phyloP scores from a whole-genome alignment of 2,797 vertebrate species.

The Lindbergichthys nudifrons region DNA sequence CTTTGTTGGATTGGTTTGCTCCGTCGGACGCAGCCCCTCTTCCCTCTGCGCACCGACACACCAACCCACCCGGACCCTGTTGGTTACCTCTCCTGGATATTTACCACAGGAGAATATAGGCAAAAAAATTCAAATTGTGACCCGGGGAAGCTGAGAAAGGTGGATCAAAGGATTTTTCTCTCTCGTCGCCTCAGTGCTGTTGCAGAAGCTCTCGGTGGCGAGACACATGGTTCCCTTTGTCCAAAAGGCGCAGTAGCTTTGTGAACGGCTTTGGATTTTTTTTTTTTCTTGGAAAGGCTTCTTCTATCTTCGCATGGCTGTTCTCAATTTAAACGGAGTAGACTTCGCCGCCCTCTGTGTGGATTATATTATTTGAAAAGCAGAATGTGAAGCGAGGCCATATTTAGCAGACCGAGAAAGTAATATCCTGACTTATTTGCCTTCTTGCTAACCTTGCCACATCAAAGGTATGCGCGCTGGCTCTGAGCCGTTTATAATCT shows the following conservation, averaged over 20 bases:
- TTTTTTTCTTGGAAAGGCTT: conserved; percentile 75
- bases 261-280: conserved; percentile 70
- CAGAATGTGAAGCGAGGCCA: conserved; percentile 82
- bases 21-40: conserved; percentile 64
- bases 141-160: conserved; percentile 47
- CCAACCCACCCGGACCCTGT: conserved; percentile 67
- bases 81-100: conserved; percentile 70
- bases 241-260: conserved; percentile 83
- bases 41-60: conserved; percentile 63
- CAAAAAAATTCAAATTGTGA: conserved; percentile 37
- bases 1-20: conserved; percentile 80
- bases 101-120: conserved; percentile 72
- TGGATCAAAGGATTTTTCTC: conserved; percentile 67
- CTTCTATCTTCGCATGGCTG: conserved; percentile 78
- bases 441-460: conserved; percentile 65
- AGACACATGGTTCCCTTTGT: conserved; percentile 94
- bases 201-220: conserved; percentile 69
- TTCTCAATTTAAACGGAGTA: conserved; percentile 74
- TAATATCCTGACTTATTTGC: conserved; percentile 75
- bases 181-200: conserved; percentile 58
- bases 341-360: conserved; percentile 76
- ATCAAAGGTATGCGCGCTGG: conserved; percentile 80
- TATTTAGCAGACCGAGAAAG: conserved; percentile 76
- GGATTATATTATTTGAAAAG: conserved; percentile 83
- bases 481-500: conserved; percentile 25